A percentile compares a stretch with the other conserved stretches of the same genome.
Conservation (phyloP, 2,797 vertebrate species). For the Argya squamiceps region DNA sequence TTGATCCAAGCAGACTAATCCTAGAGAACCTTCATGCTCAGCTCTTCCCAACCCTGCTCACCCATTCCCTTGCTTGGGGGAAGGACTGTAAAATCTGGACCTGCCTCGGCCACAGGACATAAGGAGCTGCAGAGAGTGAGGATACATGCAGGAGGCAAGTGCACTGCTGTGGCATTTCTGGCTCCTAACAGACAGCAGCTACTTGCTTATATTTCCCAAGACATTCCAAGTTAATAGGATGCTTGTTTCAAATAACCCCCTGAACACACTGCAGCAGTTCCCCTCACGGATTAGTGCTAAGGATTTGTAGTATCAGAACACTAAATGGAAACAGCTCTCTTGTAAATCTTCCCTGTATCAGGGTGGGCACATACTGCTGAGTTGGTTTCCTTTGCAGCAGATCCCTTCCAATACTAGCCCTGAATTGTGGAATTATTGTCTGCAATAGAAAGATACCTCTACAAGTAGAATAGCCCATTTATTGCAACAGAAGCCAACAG, state of each 20-base stretch:
- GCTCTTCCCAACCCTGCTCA: neutral
- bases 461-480: neutral
- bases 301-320: neutral
- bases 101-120: neutral
- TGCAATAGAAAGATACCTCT: neutral
- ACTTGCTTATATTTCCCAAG: neutral
- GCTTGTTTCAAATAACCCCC: neutral
- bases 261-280: neutral
- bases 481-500: neutral
- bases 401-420: neutral
- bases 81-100: neutral
- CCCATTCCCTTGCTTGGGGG: neutral
- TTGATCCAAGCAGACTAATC: neutral
- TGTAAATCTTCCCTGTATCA: neutral
- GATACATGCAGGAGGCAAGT: neutral
- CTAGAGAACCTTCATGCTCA: neutral
- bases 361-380: neutral
- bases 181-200: neutral
- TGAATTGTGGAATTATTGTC: neutral
- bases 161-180: neutral
- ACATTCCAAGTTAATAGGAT: neutral
- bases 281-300: neutral
- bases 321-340: neutral
- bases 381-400: neutral
- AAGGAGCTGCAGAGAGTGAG: neutral